These are phyloP conservation scores for Metalampra italica DNA, from an alignment of 2,888 invertebrate genomes.

Conservation along the genomic window DNA sequence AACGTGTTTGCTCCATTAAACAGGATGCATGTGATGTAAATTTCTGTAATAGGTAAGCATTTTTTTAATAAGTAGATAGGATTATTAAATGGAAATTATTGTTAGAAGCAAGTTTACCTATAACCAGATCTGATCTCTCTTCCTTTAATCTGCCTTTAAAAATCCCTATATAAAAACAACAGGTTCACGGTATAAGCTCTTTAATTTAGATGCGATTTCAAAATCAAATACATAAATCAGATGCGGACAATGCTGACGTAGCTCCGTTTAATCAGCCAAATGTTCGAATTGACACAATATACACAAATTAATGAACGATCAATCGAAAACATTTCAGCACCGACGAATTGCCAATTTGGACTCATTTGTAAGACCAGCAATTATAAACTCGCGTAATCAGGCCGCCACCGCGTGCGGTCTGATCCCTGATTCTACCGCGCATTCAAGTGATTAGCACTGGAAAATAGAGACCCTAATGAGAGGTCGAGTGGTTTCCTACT, in stretches of 20 bases:
- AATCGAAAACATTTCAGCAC: constrained; percentile 63
- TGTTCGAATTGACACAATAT: constrained; percentile 64
- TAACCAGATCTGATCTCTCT: too few relatives aligned
- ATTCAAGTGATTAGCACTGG: constrained; percentile 36
- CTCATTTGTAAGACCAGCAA: constrained; percentile 71
- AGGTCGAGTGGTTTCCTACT: neutral
- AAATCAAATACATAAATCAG: neutral
- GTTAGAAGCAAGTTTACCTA: too few relatives aligned
- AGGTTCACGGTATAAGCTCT: too few relatives aligned
- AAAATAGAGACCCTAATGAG: neutral
- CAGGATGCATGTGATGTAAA: too few relatives aligned
- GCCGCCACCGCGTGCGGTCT: constrained; percentile 39
- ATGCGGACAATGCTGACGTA: constrained; percentile 23
- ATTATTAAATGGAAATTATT: too few relatives aligned
- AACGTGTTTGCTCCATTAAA: neutral
- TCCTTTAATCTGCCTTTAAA: too few relatives aligned
- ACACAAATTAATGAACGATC: constrained; percentile 71
- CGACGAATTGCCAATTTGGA: constrained; percentile 51
- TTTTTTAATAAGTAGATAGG: too few relatives aligned
- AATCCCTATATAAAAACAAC: too few relatives aligned
- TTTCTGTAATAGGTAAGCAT: too few relatives aligned
- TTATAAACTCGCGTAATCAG: constrained; percentile 71
- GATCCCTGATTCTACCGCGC: constrained; percentile 27
- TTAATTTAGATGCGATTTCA: too few relatives aligned
- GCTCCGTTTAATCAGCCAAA: constrained; percentile 53